Evolutionary conservation across 2,888 invertebrate genomes (phyloP).

Genomic region (Camptogramma bilineatum): DNA sequence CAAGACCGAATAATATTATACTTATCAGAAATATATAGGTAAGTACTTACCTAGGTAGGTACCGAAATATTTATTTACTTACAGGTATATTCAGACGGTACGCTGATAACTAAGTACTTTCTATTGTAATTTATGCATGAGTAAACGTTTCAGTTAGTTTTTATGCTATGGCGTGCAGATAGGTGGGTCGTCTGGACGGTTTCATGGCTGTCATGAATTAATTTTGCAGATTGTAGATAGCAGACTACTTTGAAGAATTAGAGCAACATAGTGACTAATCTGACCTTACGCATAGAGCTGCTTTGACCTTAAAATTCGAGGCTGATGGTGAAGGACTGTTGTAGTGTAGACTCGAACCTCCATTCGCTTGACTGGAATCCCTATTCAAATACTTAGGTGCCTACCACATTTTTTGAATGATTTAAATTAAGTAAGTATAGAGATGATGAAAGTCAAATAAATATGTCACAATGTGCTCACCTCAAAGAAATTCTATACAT

Average conservation of each 20-base stretch:
- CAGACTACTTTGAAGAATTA: background rate
- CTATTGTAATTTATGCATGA: background rate
- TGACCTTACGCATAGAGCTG: background rate
- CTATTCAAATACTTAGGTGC: too few relatives aligned
- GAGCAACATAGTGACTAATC: background rate
- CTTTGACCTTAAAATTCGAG: background rate
- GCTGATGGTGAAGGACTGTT: too few relatives aligned
- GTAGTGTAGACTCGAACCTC: too few relatives aligned
- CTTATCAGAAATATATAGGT: too few relatives aligned
- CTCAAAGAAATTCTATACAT: too few relatives aligned
- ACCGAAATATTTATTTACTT: too few relatives aligned
- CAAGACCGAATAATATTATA: background rate
- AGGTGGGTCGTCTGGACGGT: conserved; percentile 2
- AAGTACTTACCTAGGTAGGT: too few relatives aligned
- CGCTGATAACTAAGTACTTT: background rate
- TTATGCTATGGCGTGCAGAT: conserved; percentile 3
- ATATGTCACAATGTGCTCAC: too few relatives aligned
- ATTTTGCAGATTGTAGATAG: conserved; percentile 9
- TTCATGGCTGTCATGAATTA: conserved; percentile 1
- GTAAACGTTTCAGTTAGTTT: conserved; percentile 10
- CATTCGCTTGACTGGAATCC: too few relatives aligned
- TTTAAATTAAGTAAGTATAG: too few relatives aligned
- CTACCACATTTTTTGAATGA: too few relatives aligned
- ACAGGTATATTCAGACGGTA: background rate
- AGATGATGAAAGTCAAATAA: too few relatives aligned